Evolutionary conservation across 2,113 vertebrate genomes (phyloP), one percentile per base, ranked within the genome.

Genomic region (Solea solea): DNA sequence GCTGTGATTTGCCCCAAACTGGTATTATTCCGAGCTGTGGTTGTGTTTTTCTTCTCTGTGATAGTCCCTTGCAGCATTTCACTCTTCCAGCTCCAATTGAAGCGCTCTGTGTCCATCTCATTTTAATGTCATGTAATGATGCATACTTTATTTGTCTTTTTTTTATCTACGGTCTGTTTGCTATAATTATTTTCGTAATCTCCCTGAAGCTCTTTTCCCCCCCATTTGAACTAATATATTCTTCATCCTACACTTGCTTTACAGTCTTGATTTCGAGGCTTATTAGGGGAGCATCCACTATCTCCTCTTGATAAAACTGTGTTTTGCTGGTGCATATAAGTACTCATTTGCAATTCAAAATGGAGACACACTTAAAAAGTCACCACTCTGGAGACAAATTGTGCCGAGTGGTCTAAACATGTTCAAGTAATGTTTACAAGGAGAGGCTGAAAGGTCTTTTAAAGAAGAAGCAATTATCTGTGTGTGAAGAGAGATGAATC

Each of bases 1-100:
- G 50, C 15, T 57, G 25, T 1, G 11, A 62, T 52, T 16, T 56
- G 42, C 61, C 59, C 34, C 56, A 50, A 70, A 63, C 21, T 16
- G 55, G 13, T 21, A 21, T 62, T 52, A 21, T 61, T 70, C 2
- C 46, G 28, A 66, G 46, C 51, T 61, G 58, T 59, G 55, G 0
- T 16, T 52, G 58, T 42, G 42, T 40, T 41, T 53, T 21, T 3
- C 16, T 55, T 63, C 69, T 90, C 80, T 88, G 81, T 88, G 92
- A 90, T 91, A 76, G 90, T 90, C 87, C 83, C 88, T 89, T 90
- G 76, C 1, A 44, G n/a, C 42, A 51, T 69, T 81, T 74, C 51
- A 73, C 1, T n/a, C 73, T 74, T 67, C 25, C 54, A 42, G 16
- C 48, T 57, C 44, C 1, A 69, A 45, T 58, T 88, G 88, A 83